Conservation (phyloP, 2,888 invertebrate species). For the Pandemis corylana region DNA sequence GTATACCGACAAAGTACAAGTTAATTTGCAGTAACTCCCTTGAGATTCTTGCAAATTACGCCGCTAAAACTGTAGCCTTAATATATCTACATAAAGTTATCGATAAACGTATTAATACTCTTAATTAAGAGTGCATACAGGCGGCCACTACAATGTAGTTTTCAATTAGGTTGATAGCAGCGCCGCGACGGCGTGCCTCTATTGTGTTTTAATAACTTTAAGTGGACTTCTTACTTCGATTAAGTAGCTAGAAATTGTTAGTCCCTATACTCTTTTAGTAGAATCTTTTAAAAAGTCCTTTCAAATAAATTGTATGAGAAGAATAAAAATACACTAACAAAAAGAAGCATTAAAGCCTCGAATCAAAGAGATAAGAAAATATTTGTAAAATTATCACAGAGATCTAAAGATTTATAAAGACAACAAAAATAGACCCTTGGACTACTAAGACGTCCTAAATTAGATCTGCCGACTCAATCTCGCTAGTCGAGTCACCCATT, state of each 20-base stretch:
- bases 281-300: not conserved
- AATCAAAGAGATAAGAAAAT: not conserved
- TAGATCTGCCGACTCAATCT: constrained; percentile 31
- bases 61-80: not conserved
- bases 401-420: not conserved
- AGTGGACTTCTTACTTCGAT: constrained; percentile 70
- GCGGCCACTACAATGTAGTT: constrained; percentile 62
- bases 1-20: not conserved
- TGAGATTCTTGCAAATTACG: constrained; percentile 3
- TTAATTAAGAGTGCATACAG: constrained; percentile 28
- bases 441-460: constrained; percentile 19
- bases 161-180: constrained; percentile 74
- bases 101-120: constrained; percentile 22
- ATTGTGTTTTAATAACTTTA: constrained; percentile 77
- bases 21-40: not conserved
- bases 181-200: constrained; percentile 55
- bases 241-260: constrained; percentile 43
- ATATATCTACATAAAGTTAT: constrained; percentile 23
- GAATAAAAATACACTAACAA: not conserved
- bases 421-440: constrained; percentile 14
- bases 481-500: constrained; percentile 23
- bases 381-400: not conserved
- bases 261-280: not conserved
- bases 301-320: not conserved
- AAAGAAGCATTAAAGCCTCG: not conserved